Percentiles rank a stretch among this genome's conserved stretches.
Evolutionary conservation across 53 echinoderm and acorn worm genomes (phyloP).

Genomic region (Mesocentrotus franciscanus): DNA sequence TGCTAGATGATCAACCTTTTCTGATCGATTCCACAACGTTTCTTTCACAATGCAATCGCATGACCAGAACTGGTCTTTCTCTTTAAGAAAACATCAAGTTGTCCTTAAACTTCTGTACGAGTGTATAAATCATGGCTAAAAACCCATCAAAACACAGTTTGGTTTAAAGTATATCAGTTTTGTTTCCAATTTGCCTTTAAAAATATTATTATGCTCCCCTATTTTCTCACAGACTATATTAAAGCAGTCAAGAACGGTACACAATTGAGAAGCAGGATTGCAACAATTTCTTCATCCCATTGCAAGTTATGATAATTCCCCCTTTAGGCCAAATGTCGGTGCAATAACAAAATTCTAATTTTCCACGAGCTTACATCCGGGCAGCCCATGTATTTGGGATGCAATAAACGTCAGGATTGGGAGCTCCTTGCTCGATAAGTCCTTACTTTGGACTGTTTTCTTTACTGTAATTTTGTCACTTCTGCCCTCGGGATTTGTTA

Average conservation of each 20-base stretch:
- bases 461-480: conserved; percentile 16
- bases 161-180: not conserved
- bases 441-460: conserved; percentile 32
- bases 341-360: conserved; percentile 35
- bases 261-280: not conserved
- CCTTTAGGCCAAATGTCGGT: not conserved
- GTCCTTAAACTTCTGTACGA: too few species aligned
- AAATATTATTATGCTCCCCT: not conserved
- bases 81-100: too few species aligned
- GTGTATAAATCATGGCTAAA: too few species aligned
- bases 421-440: not conserved
- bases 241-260: not conserved
- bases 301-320: not conserved
- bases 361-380: not conserved
- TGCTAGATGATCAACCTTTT: too few species aligned
- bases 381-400: not conserved
- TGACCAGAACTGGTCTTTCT: too few species aligned
- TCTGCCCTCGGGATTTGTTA: conserved; percentile 20
- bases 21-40: too few species aligned
- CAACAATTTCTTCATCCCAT: conserved; percentile 5
- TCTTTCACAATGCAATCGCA: too few species aligned
- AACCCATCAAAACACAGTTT: too few species aligned
- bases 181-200: not conserved
- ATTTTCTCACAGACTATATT: not conserved
- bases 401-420: conserved; percentile 13